Conservation (phyloP, 2,797 vertebrate genomes). For the Euphonia xanthogaster region DNA sequence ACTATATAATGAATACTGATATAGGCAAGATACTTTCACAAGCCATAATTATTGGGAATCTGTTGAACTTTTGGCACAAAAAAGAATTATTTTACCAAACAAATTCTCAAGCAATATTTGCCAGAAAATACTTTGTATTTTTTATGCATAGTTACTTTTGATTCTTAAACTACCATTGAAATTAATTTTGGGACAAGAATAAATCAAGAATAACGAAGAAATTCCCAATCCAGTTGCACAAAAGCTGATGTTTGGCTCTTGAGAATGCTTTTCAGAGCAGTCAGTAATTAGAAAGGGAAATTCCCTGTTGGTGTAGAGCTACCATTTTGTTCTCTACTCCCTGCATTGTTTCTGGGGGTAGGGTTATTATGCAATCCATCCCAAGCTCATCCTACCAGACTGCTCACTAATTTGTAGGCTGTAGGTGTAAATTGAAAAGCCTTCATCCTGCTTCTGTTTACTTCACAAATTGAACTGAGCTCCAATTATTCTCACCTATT, state of each 20-base stretch:
- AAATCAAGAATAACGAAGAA: not conserved
- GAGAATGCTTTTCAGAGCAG: not conserved
- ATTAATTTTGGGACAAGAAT: not conserved
- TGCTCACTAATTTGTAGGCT: conserved; percentile 64
- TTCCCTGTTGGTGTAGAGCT: conserved; percentile 36
- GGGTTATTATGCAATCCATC: conserved; percentile 56
- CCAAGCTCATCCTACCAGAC: conserved; percentile 38
- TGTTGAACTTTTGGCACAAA: not conserved
- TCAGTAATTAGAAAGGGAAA: conserved; percentile 51
- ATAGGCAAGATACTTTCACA: not conserved
- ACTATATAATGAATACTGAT: not conserved
- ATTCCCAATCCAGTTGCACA: not conserved
- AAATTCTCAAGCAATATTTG: not conserved
- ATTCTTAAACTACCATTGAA: not conserved
- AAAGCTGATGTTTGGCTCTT: not conserved
- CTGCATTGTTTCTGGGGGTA: conserved; percentile 23
- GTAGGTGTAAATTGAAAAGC: conserved; percentile 62
- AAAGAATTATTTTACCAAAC: not conserved
- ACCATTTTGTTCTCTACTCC: conserved; percentile 22
- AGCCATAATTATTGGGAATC: not conserved
- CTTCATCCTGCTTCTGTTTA: conserved; percentile 60
- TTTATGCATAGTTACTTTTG: not conserved
- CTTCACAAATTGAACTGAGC: conserved; percentile 48
- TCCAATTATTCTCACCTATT: conserved; percentile 46
- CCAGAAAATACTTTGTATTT: not conserved